Conservation (phyloP, 2,797 vertebrate species). For the Microcaecilia unicolor region DNA sequence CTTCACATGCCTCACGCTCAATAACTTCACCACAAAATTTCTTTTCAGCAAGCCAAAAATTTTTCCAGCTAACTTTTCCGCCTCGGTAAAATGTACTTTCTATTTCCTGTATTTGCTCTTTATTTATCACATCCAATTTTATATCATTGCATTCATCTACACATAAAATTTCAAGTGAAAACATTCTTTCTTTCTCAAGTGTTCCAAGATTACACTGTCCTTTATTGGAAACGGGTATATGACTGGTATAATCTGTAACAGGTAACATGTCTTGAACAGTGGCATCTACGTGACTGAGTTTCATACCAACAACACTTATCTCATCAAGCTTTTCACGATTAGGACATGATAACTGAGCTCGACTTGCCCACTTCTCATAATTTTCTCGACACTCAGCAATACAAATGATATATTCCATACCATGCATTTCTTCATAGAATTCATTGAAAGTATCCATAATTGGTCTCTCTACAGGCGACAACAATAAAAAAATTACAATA, state of each 20-base stretch:
- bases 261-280: conserved; percentile 56
- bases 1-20: conserved; percentile 18
- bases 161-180: conserved; percentile 65
- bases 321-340: conserved; percentile 37
- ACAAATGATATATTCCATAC: conserved; percentile 65
- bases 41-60: conserved; percentile 41
- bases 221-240: conserved; percentile 50
- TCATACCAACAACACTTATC: conserved; percentile 65
- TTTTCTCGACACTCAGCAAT: conserved; percentile 58
- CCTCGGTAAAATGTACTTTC: conserved; percentile 65
- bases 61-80: conserved; percentile 40
- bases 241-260: conserved; percentile 27
- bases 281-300: conserved; percentile 63
- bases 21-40: conserved; percentile 34
- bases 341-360: conserved; percentile 60
- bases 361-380: conserved; percentile 58
- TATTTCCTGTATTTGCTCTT: conserved; percentile 39
- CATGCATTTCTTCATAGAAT: conserved; percentile 71
- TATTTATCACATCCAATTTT: conserved; percentile 21
- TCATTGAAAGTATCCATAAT: conserved; percentile 65
- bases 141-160: conserved; percentile 59
- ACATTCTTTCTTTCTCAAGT: conserved; percentile 56
- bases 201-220: conserved; percentile 49
- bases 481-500: conserved; percentile 63
- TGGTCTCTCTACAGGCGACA: conserved; percentile 60